Conservation (phyloP, 2,888 invertebrate genomes). For the Drosophila greeni region DNA sequence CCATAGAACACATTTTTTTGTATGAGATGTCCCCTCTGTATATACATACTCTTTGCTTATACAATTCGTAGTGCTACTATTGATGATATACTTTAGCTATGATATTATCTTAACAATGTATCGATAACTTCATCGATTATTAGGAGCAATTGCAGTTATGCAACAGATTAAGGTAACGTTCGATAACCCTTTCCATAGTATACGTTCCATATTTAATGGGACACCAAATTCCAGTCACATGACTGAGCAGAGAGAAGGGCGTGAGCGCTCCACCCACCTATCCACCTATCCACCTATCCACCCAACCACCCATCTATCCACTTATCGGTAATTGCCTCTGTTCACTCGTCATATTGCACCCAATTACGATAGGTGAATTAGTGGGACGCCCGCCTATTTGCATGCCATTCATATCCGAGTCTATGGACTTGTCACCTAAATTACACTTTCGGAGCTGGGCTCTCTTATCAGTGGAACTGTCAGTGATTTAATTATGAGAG, state of each 20-base stretch:
- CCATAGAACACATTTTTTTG: too few relatives aligned
- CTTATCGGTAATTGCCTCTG: slow-evolving; percentile 25
- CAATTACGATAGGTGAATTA: slow-evolving; percentile 28
- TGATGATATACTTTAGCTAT: background rate
- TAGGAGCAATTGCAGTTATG: background rate
- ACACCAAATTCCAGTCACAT: background rate
- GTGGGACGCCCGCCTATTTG: slow-evolving; percentile 18
- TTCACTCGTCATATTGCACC: slow-evolving; percentile 20
- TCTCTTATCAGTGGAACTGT: slow-evolving; percentile 25
- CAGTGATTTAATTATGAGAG: slow-evolving; percentile 37
- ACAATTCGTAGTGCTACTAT: too few relatives aligned
- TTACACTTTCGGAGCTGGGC: slow-evolving; percentile 11
- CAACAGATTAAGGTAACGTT: background rate
- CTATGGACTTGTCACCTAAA: slow-evolving; percentile 29
- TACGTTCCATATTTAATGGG: background rate
- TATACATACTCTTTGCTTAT: too few relatives aligned
- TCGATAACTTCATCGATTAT: background rate
- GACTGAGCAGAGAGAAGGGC: background rate
- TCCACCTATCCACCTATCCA: background rate
- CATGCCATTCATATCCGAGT: slow-evolving; percentile 21
- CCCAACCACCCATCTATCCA: slow-evolving; percentile 1
- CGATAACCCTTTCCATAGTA: background rate
- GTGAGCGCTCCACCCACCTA: background rate
- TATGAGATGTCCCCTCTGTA: too few relatives aligned
- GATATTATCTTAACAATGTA: background rate